These are phyloP conservation scores for Rhadinocentrus ornatus DNA, from an alignment of 2,797 vertebrate species.

Conservation along the genomic window DNA sequence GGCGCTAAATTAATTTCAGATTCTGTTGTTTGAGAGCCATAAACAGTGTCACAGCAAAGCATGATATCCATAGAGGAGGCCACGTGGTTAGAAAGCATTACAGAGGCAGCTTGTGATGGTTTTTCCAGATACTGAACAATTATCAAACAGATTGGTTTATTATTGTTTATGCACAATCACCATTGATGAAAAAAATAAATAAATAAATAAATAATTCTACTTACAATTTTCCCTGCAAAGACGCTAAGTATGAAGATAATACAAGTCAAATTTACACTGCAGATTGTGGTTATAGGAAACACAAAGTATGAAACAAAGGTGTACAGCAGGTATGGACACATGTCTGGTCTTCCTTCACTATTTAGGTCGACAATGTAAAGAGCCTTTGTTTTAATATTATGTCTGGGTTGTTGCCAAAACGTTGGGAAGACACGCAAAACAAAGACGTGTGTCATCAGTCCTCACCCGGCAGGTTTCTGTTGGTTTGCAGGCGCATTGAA, in stretches of 20 bases:
- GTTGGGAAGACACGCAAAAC: slow-evolving; percentile 54
- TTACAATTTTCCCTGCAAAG: not conserved
- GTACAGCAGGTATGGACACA: slow-evolving; percentile 34
- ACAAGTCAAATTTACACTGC: slow-evolving; percentile 15
- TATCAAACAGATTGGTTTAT: not conserved
- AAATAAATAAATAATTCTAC: not conserved
- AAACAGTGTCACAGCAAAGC: slow-evolving; percentile 75
- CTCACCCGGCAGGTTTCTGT: slow-evolving; percentile 56
- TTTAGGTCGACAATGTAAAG: slow-evolving; percentile 62
- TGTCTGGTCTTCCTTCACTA: slow-evolving; percentile 42
- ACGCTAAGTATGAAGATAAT: not conserved
- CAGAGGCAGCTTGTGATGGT: slow-evolving; percentile 17
- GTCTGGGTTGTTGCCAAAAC: slow-evolving; percentile 65
- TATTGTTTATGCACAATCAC: not conserved
- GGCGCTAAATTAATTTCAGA: slow-evolving; percentile 86
- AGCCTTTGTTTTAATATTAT: slow-evolving; percentile 66
- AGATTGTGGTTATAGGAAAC: slow-evolving; percentile 19
- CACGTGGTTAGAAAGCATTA: slow-evolving; percentile 32
- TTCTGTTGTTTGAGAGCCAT: slow-evolving; percentile 78
- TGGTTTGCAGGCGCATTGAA: slow-evolving; percentile 47
- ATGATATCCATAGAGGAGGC: slow-evolving; percentile 51
- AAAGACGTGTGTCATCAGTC: slow-evolving; percentile 61
- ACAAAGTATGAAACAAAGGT: slow-evolving; percentile 41
- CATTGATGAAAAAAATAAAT: not conserved
- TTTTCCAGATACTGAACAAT: not conserved